phyloP scores from a whole-genome alignment of 1,140 invertebrate species.

The Tribolium madens region DNA sequence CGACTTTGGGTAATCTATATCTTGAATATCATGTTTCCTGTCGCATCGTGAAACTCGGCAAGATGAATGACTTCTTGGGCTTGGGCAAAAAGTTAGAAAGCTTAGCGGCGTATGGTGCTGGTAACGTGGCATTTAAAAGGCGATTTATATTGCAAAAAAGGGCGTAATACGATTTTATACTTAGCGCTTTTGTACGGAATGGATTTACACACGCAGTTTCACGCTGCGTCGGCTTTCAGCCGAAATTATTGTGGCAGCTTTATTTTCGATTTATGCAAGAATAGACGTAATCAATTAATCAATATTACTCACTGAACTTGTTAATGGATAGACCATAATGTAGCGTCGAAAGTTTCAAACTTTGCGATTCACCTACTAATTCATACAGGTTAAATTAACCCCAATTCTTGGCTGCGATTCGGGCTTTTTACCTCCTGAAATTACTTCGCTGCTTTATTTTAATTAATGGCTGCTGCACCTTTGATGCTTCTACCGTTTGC shows the following conservation, averaged over 20 bases:
- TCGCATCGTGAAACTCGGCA: constrained; percentile 26
- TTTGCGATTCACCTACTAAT: background rate
- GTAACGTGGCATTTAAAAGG: constrained; percentile 33
- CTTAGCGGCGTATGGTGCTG: constrained; percentile 27
- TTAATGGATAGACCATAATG: constrained; percentile 19
- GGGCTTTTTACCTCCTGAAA: background rate
- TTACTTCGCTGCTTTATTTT: constrained; percentile 6
- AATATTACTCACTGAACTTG: constrained; percentile 2
- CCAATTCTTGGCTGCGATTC: background rate
- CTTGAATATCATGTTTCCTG: constrained; percentile 37
- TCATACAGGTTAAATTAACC: constrained; percentile 12
- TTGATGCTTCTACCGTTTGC: background rate
- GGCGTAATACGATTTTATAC: constrained; percentile 43
- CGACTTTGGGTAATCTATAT: constrained; percentile 12
- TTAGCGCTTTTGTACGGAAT: constrained; percentile 29
- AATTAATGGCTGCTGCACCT: background rate
- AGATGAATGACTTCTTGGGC: constrained; percentile 34
- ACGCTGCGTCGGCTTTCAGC: background rate
- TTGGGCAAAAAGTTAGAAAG: constrained; percentile 35
- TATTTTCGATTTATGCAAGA: background rate
- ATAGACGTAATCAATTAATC: constrained; percentile 22
- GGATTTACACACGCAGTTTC: constrained; percentile 32
- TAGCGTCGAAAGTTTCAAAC: constrained; percentile 1
- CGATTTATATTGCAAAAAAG: constrained; percentile 41
- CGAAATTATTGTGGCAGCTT: background rate